phyloP scores from a whole-genome alignment of 2,113 vertebrate genomes.

The Microtus pennsylvanicus region DNA sequence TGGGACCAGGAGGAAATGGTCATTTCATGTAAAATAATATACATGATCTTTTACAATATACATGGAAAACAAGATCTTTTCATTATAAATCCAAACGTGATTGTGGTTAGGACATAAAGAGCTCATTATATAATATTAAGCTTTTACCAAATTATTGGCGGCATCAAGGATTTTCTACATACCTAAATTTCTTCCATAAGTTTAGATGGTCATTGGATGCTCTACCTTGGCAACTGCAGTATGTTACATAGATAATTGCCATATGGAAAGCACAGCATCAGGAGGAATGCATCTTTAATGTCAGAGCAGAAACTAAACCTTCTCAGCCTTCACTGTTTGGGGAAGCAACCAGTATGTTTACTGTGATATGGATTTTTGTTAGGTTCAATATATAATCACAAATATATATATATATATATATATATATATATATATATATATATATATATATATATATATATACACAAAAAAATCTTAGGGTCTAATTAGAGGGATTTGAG shows the following conservation, averaged over 20 bases:
- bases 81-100: neutral
- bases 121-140: neutral
- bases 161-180: neutral
- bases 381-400: neutral
- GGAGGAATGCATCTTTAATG: neutral
- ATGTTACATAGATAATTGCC: neutral
- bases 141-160: neutral
- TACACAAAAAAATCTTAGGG: neutral
- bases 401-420: too few relatives aligned
- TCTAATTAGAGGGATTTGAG: neutral
- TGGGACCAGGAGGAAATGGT: neutral
- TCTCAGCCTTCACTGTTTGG: conserved; percentile 10
- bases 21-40: neutral
- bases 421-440: too few relatives aligned
- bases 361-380: neutral
- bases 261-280: neutral
- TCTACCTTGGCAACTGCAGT: neutral
- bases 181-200: neutral
- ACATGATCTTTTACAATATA: too few relatives aligned
- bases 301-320: neutral
- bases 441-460: too few relatives aligned
- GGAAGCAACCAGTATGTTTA: neutral
- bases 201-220: conserved; percentile 23
- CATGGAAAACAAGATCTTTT: neutral
- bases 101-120: neutral